phyloP scores from a whole-genome alignment of 2,888 invertebrate genomes.

The Agrotis clavis region DNA sequence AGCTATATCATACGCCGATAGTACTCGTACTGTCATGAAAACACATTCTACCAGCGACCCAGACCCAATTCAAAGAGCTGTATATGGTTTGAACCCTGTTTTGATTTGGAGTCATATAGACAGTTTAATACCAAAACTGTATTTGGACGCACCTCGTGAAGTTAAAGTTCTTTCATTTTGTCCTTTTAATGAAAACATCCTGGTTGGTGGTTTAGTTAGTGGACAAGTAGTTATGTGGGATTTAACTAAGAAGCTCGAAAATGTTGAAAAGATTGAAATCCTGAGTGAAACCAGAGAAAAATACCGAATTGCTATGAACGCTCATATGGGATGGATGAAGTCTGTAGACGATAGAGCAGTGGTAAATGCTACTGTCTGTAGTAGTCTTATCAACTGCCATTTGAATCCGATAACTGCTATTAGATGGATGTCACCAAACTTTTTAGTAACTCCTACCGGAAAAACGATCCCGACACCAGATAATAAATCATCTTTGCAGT shows the following conservation, averaged over 20 bases:
- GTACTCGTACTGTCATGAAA: constrained; percentile 88
- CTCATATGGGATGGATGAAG: constrained; percentile 93
- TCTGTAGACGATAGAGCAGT: constrained; percentile 90
- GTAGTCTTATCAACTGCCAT: constrained; percentile 92
- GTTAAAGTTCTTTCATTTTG: constrained; percentile 93
- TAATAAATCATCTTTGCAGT: constrained; percentile 90
- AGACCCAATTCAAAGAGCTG: constrained; percentile 90
- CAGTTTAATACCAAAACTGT: constrained; percentile 93
- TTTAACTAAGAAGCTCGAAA: constrained; percentile 92
- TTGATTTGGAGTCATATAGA: constrained; percentile 95
- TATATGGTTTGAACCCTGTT: constrained; percentile 92
- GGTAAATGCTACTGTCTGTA: constrained; percentile 92
- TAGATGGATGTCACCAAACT: constrained; percentile 93
- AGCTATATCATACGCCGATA: constrained; percentile 93
- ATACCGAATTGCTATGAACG: constrained; percentile 91
- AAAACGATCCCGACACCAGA: constrained; percentile 77
- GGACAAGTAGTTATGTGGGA: constrained; percentile 95
- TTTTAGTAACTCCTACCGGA: constrained; percentile 92
- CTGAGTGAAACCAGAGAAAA: constrained; percentile 92
- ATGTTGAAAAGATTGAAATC: constrained; percentile 92
- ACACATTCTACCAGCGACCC: constrained; percentile 76
- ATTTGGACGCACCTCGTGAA: constrained; percentile 93
- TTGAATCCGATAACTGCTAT: constrained; percentile 92
- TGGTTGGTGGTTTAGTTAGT: constrained; percentile 94
- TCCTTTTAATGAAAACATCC: constrained; percentile 92